Base-by-base conservation (phyloP, 2,797 vertebrate genomes). In the Tenualosa ilisha region DNA sequence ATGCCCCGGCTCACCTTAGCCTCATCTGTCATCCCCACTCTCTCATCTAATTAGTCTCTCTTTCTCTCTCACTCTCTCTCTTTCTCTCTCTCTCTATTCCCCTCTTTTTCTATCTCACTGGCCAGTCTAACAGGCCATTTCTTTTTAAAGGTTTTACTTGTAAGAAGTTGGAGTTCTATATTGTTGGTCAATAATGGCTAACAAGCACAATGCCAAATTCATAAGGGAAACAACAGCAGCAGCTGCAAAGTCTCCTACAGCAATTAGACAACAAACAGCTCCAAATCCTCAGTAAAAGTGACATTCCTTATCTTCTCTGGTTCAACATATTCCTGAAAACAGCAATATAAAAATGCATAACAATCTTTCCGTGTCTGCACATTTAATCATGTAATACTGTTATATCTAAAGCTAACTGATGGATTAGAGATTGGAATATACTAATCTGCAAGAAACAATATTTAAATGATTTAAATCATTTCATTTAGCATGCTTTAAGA, bases 1-100 rank as follows among this genome's bases (percentile, higher is more conserved):
- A 65, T 82, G 84, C 63, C 81, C 59, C 43, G 13, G 26, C 84
- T 85, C 86, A 84, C 86, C 84, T 84, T 49, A 63, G 84, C 81
- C 81, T 82, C 83, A 83, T 88, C 82, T 85, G 68, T 87, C 88
- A 86, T 83, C 84, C 50, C 56, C 31, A 6, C 84, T 84, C 84
- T 81, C 68, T 81, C 85, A 85, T 81, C 54, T 84, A 86, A 88
- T 88, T 83, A 87, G 81, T 46, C 86, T 65, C 54, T 37, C 65
- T 75, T 13, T 75, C 31, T 26, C 11, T 40, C 1, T 75, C 3
- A 20, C 37, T 75, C 31, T 22, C 24, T 75, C 31, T 26, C 11
- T 40, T 31, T 75, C 40, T n/a, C n/a, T n/a, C n/a, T 75, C 37
- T 75, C 31, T 26, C 11, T 40, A 6, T 75, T 12, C 40, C 37